phyloP scores from a whole-genome alignment of 2,888 invertebrate species.

The Mythimna loreyi region DNA sequence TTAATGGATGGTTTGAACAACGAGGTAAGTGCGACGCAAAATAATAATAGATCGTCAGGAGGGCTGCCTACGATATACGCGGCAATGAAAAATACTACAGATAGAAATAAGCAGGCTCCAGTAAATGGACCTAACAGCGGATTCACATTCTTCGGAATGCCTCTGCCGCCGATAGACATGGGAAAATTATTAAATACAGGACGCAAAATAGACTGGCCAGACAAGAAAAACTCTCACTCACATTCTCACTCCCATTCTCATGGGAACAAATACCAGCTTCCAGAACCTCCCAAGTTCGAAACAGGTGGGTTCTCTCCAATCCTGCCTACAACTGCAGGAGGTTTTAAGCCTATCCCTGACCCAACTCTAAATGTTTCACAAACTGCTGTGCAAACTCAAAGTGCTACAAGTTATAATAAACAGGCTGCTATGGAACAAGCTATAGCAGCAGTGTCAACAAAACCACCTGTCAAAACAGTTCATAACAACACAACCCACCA shows the following conservation, averaged over 20 bases:
- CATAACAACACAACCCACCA: conserved; percentile 81
- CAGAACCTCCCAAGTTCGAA: conserved; percentile 92
- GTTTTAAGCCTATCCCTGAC: conserved; percentile 93
- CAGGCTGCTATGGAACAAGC: conserved; percentile 72
- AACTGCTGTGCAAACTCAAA: conserved; percentile 64
- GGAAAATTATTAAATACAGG: conserved; percentile 91
- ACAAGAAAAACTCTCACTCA: conserved; percentile 78
- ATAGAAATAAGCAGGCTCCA: conserved; percentile 77
- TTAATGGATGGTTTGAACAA: conserved; percentile 81
- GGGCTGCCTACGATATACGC: conserved; percentile 90
- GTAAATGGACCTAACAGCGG: conserved; percentile 90
- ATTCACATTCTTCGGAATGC: conserved; percentile 96
- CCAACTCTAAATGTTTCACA: conserved; percentile 76
- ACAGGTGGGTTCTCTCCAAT: conserved; percentile 95
- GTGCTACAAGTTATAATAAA: conserved; percentile 64
- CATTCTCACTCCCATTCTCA: conserved; percentile 73
- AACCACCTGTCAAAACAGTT: conserved; percentile 72
- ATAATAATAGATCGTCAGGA: conserved; percentile 83
- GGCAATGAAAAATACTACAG: conserved; percentile 78
- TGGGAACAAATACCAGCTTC: conserved; percentile 78
- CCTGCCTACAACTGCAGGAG: conserved; percentile 93
- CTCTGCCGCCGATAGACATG: conserved; percentile 93
- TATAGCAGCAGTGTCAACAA: conserved; percentile 70
- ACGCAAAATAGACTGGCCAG: conserved; percentile 87
- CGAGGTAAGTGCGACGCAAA: conserved; percentile 76